Evolutionary conservation across 2,888 invertebrate genomes (phyloP).

Genomic region (Aelia acuminata): DNA sequence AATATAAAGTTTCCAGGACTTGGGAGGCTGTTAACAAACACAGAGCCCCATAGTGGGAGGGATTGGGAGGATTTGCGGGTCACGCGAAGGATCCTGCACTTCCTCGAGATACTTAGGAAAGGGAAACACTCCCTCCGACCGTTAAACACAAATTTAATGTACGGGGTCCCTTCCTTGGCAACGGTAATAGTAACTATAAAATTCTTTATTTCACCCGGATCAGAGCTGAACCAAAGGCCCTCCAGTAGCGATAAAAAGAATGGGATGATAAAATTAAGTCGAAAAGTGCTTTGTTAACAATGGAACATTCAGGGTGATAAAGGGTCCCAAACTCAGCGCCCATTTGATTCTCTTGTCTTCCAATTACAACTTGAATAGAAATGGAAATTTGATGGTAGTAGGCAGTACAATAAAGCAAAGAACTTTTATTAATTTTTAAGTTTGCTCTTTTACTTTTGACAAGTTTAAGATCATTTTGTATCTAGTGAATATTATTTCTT

Average conservation of each 20-base stretch:
- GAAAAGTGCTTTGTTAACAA: background rate
- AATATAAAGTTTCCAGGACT: background rate
- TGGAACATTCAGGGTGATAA: background rate
- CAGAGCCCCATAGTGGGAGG: too few species aligned
- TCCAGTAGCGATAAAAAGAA: background rate
- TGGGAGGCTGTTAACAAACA: background rate
- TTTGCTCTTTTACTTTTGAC: too few species aligned
- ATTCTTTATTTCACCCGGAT: background rate
- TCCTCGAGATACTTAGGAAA: background rate
- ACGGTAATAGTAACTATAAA: background rate
- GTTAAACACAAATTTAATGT: constrained; percentile 25
- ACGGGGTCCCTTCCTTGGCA: background rate
- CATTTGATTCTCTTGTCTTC: background rate
- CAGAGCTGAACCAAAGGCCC: background rate
- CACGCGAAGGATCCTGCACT: background rate
- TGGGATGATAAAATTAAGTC: background rate
- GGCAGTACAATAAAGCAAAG: too few species aligned
- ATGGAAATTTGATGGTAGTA: background rate
- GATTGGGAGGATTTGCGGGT: constrained; percentile 15
- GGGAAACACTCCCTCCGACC: background rate
- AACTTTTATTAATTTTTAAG: too few species aligned
- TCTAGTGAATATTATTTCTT: too few species aligned
- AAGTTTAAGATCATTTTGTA: too few species aligned
- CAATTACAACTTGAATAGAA: background rate
- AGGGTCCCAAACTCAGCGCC: background rate